Percentiles rank a stretch among this genome's conserved stretches.
Evolutionary conservation across 2,113 vertebrate genomes (phyloP).

Genomic region (Syngnathoides biaculeatus): DNA sequence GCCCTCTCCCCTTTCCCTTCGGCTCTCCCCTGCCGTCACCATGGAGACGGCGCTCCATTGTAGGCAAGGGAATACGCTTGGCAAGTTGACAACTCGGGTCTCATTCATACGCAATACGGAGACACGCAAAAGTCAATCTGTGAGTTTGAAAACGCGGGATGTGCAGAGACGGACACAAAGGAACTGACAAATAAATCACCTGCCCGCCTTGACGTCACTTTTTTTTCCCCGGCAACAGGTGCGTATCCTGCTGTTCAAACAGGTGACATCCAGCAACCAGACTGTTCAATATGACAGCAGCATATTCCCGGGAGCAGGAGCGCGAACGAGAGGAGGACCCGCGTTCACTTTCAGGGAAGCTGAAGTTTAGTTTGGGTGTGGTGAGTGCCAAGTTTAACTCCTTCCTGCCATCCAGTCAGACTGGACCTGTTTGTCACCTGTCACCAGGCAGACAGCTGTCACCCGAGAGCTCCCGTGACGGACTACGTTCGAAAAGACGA

Average conservation of each 20-base stretch:
- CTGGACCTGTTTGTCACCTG: conserved; percentile 60
- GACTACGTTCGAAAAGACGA: not conserved
- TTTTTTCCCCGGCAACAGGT: not conserved
- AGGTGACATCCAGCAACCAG: not conserved
- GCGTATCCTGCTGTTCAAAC: not conserved
- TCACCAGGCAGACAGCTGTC: not conserved
- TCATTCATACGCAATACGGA: conserved; percentile 27
- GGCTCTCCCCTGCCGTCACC: conserved; percentile 44
- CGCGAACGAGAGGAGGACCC: not conserved
- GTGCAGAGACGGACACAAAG: not conserved
- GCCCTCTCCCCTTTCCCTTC: not conserved
- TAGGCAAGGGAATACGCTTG: conserved; percentile 54
- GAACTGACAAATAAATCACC: not conserved
- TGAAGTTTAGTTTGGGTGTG: conserved; percentile 63
- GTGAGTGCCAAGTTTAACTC: conserved; percentile 60
- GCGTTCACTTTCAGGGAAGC: conserved; percentile 1
- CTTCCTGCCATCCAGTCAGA: conserved; percentile 36
- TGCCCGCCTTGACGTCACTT: not conserved
- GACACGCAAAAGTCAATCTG: not conserved
- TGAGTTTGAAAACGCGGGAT: not conserved
- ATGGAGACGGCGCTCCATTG: conserved; percentile 65
- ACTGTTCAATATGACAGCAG: not conserved
- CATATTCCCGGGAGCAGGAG: not conserved
- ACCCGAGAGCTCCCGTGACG: not conserved
- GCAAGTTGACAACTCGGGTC: conserved; percentile 29